These are phyloP conservation scores for Acrossocheilus fasciatus DNA, from an alignment of 2,797 vertebrate genomes.

Conservation along the genomic window DNA sequence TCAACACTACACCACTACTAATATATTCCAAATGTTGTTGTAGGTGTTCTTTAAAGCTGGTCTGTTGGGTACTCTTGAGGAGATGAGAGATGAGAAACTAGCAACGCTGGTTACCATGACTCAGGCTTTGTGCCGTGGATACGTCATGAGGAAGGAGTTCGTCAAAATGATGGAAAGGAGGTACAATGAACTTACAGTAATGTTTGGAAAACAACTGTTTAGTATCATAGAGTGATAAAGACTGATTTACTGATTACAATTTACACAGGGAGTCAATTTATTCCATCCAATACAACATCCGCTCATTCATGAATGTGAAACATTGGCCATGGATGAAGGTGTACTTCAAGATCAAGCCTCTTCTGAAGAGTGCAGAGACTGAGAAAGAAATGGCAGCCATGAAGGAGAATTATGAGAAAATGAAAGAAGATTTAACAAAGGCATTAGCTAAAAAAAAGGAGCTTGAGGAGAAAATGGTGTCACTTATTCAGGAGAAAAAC, in stretches of 20 bases:
- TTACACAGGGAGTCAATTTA: slow-evolving; percentile 6
- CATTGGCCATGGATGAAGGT: slow-evolving; percentile 28
- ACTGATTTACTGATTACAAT: not conserved
- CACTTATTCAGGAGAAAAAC: slow-evolving; percentile 83
- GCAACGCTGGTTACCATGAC: slow-evolving; percentile 78
- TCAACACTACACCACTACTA: too few species aligned
- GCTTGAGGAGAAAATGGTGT: slow-evolving; percentile 90
- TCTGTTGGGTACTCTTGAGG: slow-evolving; percentile 84
- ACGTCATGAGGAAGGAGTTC: slow-evolving; percentile 83
- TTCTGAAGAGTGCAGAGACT: slow-evolving; percentile 20
- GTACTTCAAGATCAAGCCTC: slow-evolving; percentile 21
- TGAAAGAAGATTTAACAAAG: slow-evolving; percentile 84
- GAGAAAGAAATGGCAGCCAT: slow-evolving; percentile 90
- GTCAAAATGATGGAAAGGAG: slow-evolving; percentile 83
- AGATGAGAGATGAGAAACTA: slow-evolving; percentile 87
- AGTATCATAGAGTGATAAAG: not conserved
- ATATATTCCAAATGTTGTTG: too few species aligned
- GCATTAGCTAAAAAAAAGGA: slow-evolving; percentile 88
- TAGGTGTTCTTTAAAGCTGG: slow-evolving; percentile 59
- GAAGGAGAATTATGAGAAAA: slow-evolving; percentile 90
- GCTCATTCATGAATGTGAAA: slow-evolving; percentile 22
- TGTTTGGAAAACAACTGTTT: not conserved
- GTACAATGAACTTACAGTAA: slow-evolving; percentile 48
- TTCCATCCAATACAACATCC: slow-evolving; percentile 12
- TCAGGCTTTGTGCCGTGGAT: slow-evolving; percentile 82